A percentile compares a stretch with the other conserved stretches of the same genome.
phyloP scores from a whole-genome alignment of 2,888 invertebrate species.

The Xestia ashworthii region DNA sequence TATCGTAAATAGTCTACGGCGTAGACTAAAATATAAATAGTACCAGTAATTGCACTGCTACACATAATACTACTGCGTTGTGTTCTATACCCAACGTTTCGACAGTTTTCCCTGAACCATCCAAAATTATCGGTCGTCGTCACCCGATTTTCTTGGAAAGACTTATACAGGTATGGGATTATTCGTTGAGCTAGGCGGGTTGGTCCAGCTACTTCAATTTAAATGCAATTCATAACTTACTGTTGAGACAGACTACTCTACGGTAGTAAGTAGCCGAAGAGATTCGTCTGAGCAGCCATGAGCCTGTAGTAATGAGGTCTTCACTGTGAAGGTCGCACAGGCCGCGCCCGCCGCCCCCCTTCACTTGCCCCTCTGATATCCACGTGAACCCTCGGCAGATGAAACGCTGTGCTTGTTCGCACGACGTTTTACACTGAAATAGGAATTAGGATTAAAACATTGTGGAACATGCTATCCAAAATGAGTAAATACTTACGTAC shows the following conservation, averaged over 20 bases:
- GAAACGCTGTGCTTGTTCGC: conserved; percentile 92
- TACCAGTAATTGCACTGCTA: neutral
- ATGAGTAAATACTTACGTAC: neutral
- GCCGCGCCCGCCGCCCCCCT: conserved; percentile 69
- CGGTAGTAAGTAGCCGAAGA: conserved; percentile 93
- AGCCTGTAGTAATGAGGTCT: conserved; percentile 95
- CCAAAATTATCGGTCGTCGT: neutral
- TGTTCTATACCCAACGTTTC: too few relatives aligned
- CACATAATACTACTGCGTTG: neutral
- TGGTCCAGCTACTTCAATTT: neutral
- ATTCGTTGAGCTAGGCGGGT: neutral
- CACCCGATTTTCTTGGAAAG: neutral
- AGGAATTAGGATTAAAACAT: neutral
- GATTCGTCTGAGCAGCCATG: conserved; percentile 91
- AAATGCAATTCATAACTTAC: conserved; percentile 88
- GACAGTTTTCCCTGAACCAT: neutral
- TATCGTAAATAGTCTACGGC: neutral
- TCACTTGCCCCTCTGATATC: conserved; percentile 67
- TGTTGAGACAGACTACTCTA: conserved; percentile 95
- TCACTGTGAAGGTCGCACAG: conserved; percentile 95
- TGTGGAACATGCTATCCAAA: neutral
- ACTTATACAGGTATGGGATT: too few relatives aligned
- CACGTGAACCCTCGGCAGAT: conserved; percentile 94
- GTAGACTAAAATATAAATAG: neutral
- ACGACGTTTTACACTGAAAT: conserved; percentile 91